A percentile compares a stretch with the other conserved stretches of the same genome.
Evolutionary conservation across 2,113 vertebrate genomes (phyloP).

Genomic region (Forbesichthys papilliferus): DNA sequence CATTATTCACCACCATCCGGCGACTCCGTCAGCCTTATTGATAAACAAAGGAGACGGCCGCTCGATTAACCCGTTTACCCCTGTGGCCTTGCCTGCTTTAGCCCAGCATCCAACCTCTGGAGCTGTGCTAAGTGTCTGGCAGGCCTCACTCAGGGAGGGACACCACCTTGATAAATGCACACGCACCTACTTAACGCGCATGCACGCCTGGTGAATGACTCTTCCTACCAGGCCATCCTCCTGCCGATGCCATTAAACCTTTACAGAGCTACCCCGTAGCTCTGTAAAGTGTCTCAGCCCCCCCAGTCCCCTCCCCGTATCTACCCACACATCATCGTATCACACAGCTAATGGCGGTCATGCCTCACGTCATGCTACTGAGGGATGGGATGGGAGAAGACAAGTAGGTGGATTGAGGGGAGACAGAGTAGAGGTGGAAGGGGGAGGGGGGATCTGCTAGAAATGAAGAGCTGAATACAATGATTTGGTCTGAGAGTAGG

Average conservation of each 20-base stretch:
- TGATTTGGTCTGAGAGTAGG: not conserved
- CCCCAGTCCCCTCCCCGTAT: constrained; percentile 20
- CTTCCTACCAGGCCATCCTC: constrained; percentile 56
- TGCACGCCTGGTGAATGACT: constrained; percentile 37
- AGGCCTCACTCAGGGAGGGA: constrained; percentile 42
- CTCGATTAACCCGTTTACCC: constrained; percentile 88
- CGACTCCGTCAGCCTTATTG: constrained; percentile 82
- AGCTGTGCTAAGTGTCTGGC: constrained; percentile 56
- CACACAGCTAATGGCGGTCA: constrained; percentile 63
- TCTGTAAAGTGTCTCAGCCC: constrained; percentile 23
- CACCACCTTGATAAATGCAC: constrained; percentile 44
- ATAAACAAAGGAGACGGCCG: constrained; percentile 88
- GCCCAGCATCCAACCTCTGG: constrained; percentile 32
- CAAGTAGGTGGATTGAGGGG: not conserved
- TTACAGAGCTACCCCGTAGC: constrained; percentile 43
- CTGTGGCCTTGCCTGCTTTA: constrained; percentile 63
- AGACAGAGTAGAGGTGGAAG: constrained; percentile 1
- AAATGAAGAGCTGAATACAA: not conserved
- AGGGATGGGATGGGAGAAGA: constrained; percentile 8
- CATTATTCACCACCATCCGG: constrained; percentile 86
- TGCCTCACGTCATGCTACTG: constrained; percentile 43
- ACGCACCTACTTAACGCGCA: constrained; percentile 45
- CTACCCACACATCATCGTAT: constrained; percentile 62
- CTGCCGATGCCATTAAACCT: constrained; percentile 74
- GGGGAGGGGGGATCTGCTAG: not conserved